Evolutionary conservation across 2,113 vertebrate species (phyloP).

Genomic region (Mus spicilegus): DNA sequence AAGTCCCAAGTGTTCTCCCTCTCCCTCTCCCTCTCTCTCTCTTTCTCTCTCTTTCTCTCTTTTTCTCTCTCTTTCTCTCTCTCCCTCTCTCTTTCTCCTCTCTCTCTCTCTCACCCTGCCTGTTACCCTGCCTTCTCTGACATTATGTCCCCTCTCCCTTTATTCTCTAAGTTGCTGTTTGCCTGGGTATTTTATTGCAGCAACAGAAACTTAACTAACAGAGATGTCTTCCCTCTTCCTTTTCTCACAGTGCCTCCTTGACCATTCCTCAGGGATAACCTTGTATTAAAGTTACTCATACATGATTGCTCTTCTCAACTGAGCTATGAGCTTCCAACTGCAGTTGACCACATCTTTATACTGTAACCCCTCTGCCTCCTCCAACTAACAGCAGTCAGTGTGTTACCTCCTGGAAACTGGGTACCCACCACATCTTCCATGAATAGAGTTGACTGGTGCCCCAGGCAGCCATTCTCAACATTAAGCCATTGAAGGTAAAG

Average conservation of each 20-base stretch:
- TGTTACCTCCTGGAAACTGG: neutral
- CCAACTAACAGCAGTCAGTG: neutral
- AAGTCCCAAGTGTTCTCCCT: neutral
- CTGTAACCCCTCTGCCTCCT: neutral
- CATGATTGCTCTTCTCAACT: neutral
- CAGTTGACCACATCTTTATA: neutral
- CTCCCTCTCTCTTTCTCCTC: neutral
- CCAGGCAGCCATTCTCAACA: neutral
- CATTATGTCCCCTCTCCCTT: neutral
- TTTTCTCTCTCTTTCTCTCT: neutral
- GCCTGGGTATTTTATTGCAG: neutral
- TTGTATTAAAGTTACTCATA: neutral
- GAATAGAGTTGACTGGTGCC: neutral
- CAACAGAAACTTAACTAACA: neutral
- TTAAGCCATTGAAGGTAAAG: neutral
- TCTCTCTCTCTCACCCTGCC: neutral
- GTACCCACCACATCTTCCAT: neutral
- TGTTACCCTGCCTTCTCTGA: too few species aligned
- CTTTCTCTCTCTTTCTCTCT: neutral
- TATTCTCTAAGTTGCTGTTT: too few species aligned
- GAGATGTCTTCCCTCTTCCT: neutral
- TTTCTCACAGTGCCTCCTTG: neutral
- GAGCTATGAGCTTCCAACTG: neutral
- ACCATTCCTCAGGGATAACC: neutral
- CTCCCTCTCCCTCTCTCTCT: neutral